A percentile compares a stretch with the other conserved stretches of the same genome.
These are phyloP conservation scores for Diceros bicornis DNA, from an alignment of 2,797 vertebrate genomes.

Conservation along the genomic window DNA sequence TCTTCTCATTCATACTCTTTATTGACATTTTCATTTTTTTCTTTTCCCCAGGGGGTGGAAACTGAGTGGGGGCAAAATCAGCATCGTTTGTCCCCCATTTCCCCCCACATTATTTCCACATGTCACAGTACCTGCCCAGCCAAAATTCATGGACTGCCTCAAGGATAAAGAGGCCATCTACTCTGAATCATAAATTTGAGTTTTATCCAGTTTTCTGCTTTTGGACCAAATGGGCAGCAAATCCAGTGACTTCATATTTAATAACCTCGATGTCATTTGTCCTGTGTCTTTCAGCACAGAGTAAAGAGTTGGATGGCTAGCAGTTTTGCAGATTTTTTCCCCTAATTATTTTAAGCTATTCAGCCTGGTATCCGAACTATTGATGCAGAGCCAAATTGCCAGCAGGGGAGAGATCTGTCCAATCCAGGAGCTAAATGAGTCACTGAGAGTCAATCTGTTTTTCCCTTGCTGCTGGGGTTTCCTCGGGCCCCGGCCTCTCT, in stretches of 20 bases:
- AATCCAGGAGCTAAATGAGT: constrained; percentile 94
- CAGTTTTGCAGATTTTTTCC: constrained; percentile 89
- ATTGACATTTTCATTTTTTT: constrained; percentile 90
- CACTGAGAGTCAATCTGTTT: constrained; percentile 94
- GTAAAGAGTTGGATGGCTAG: constrained; percentile 90
- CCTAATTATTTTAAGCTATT: constrained; percentile 94
- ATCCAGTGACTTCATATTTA: constrained; percentile 93
- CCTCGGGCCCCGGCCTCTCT: constrained; percentile 88
- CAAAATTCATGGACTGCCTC: constrained; percentile 90
- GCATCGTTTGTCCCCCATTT: constrained; percentile 61
- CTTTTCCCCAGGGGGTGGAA: constrained; percentile 75
- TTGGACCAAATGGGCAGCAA: constrained; percentile 91
- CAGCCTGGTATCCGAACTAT: constrained; percentile 91
- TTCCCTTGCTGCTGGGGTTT: constrained; percentile 90
- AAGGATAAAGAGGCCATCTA: constrained; percentile 91
- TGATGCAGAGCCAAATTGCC: constrained; percentile 92
- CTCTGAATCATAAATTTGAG: constrained; percentile 90
- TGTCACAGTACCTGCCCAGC: constrained; percentile 89
- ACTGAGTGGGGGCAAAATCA: constrained; percentile 85
- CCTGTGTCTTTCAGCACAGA: constrained; percentile 89
- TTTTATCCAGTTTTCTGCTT: constrained; percentile 91
- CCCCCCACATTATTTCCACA: constrained; percentile 83
- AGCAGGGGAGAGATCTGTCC: constrained; percentile 92
- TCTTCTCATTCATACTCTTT: constrained; percentile 88
- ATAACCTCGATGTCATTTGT: constrained; percentile 93